A percentile compares a stretch with the other conserved stretches of the same genome.
phyloP scores from a whole-genome alignment of 2,113 vertebrate species.

The Pollachius pollachius region DNA sequence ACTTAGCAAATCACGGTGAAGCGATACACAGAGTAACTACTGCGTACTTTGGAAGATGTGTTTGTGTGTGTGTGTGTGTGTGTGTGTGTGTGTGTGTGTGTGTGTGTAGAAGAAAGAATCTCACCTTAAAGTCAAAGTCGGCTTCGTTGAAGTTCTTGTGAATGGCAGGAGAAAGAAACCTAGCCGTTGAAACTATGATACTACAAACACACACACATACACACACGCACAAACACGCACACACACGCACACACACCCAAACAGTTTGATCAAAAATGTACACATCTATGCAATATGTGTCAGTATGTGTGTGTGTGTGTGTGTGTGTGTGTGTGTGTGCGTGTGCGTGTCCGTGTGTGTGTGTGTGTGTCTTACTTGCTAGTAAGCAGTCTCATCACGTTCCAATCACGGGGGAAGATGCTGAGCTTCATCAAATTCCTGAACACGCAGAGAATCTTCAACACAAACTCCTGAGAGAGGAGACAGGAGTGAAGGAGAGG shows the following conservation, averaged over 20 bases:
- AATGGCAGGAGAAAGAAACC: constrained; percentile 89
- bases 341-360: constrained; percentile 7
- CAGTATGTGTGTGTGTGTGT: neutral
- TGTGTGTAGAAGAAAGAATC: constrained; percentile 26
- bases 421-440: constrained; percentile 97
- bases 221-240: constrained; percentile 5
- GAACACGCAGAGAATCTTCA: constrained; percentile 97
- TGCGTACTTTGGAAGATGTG: no score
- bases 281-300: neutral
- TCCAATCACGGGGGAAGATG: constrained; percentile 97
- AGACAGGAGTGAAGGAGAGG: neutral
- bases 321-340: neutral
- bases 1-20: neutral
- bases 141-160: constrained; percentile 96
- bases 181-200: constrained; percentile 94
- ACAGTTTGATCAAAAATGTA: neutral
- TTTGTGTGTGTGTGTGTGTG: neutral
- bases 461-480: constrained; percentile 84
- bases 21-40: no score
- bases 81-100: constrained; percentile 4
- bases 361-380: constrained; percentile 83
- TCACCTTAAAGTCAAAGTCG: constrained; percentile 98
- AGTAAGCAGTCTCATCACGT: constrained; percentile 94
- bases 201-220: constrained; percentile 65
- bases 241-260: constrained; percentile 3